Conservation (phyloP, 2,888 invertebrate species). For the Chalcosyrphus nemorum region DNA sequence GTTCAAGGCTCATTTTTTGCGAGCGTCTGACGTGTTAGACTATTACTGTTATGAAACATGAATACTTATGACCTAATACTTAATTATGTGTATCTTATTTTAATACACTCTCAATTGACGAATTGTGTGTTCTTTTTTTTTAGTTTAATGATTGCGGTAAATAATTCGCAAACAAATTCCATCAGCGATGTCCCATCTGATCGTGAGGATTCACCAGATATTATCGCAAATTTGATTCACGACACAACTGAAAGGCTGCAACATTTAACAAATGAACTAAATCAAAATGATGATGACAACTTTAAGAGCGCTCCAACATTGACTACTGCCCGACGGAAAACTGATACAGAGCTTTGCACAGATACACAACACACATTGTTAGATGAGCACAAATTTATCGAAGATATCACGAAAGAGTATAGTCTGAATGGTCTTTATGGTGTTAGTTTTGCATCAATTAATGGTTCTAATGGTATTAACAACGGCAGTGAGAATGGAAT, state of each 20-base stretch:
- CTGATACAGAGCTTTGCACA: constrained; percentile 35
- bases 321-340: constrained; percentile 53
- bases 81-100: no score
- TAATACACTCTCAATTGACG: no score
- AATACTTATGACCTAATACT: no score
- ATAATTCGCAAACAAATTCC: constrained; percentile 79
- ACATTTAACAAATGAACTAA: constrained; percentile 78
- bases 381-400: constrained; percentile 53
- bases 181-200: constrained; percentile 79
- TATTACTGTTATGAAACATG: no score
- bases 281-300: constrained; percentile 76
- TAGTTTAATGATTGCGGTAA: constrained; percentile 78
- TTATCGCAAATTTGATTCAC: constrained; percentile 76
- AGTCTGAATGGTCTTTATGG: constrained; percentile 49
- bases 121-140: constrained; percentile 43
- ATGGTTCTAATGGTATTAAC: constrained; percentile 47
- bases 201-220: constrained; percentile 77
- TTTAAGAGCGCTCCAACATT: constrained; percentile 34
- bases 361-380: constrained; percentile 38
- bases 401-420: constrained; percentile 47
- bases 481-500: constrained; percentile 41
- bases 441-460: constrained; percentile 3
- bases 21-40: no score
- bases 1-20: no score
- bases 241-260: constrained; percentile 78